Conservation (phyloP, 2,797 vertebrate species). For the Glossophaga mutica region DNA sequence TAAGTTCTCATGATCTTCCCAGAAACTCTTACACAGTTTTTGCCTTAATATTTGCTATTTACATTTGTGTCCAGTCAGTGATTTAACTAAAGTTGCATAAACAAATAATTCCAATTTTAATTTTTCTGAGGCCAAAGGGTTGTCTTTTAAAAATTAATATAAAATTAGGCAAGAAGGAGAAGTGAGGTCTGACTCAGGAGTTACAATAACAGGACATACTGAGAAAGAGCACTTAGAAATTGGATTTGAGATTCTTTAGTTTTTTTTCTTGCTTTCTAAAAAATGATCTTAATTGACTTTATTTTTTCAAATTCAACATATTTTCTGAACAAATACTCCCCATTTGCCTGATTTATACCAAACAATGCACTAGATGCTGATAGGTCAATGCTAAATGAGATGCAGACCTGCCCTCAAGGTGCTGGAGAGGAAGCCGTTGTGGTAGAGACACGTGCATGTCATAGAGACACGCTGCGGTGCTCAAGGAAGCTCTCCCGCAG, state of each 20-base stretch:
- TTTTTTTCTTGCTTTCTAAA: neutral
- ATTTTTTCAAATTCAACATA: neutral
- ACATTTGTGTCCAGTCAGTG: neutral
- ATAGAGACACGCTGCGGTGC: too few relatives aligned
- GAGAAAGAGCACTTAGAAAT: neutral
- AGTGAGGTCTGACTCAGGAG: neutral
- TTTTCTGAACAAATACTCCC: neutral
- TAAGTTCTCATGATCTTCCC: slow-evolving; percentile 7
- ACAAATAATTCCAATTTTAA: neutral
- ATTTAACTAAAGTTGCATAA: neutral
- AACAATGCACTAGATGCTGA: neutral
- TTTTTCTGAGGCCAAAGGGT: neutral
- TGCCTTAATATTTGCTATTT: slow-evolving; percentile 11
- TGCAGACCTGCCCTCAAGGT: neutral
- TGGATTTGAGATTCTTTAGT: neutral
- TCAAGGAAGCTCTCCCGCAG: neutral
- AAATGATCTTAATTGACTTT: neutral
- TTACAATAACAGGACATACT: neutral
- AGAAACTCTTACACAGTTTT: neutral
- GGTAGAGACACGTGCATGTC: accelerated
- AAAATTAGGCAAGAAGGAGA: neutral
- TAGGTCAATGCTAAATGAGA: neutral
- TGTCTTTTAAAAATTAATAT: neutral
- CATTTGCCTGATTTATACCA: neutral
- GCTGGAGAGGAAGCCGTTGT: neutral